These are phyloP conservation scores for Chiloscyllium punctatum DNA, from an alignment of 2,797 vertebrate species.

Conservation along the genomic window DNA sequence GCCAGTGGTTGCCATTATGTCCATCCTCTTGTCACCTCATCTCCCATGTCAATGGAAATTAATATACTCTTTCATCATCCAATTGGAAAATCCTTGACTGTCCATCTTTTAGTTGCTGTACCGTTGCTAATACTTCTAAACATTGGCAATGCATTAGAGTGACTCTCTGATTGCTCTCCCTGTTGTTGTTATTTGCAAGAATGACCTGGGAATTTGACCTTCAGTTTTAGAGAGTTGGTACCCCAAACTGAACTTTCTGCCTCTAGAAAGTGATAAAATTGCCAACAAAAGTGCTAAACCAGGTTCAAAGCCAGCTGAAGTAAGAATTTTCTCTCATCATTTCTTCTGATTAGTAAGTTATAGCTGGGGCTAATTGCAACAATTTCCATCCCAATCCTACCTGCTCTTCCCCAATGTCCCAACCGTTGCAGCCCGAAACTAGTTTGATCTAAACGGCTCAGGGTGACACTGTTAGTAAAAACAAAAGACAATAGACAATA, in stretches of 20 bases:
- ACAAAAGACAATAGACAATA: no score
- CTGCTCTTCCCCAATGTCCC: not conserved
- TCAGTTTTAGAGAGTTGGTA: not conserved
- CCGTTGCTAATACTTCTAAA: not conserved
- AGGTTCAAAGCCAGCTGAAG: not conserved
- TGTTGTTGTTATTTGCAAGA: not conserved
- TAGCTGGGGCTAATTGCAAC: not conserved
- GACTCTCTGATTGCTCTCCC: no score
- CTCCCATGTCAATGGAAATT: not conserved
- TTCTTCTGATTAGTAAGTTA: not conserved
- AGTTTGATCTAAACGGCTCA: not conserved
- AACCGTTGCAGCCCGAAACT: no score
- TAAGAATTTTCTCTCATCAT: not conserved
- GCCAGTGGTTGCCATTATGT: not conserved
- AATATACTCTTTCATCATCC: not conserved
- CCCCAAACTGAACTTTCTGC: not conserved
- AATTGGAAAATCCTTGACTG: not conserved
- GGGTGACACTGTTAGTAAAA: no score
- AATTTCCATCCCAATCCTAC: not conserved
- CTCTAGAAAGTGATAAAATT: not conserved
- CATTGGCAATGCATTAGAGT: no score
- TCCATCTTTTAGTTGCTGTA: not conserved
- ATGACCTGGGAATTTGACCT: not conserved
- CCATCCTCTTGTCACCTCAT: not conserved
- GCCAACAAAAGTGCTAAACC: no score